Evolutionary conservation across 1,140 invertebrate species (phyloP).

Genomic region (Catajapyx aquilonaris): DNA sequence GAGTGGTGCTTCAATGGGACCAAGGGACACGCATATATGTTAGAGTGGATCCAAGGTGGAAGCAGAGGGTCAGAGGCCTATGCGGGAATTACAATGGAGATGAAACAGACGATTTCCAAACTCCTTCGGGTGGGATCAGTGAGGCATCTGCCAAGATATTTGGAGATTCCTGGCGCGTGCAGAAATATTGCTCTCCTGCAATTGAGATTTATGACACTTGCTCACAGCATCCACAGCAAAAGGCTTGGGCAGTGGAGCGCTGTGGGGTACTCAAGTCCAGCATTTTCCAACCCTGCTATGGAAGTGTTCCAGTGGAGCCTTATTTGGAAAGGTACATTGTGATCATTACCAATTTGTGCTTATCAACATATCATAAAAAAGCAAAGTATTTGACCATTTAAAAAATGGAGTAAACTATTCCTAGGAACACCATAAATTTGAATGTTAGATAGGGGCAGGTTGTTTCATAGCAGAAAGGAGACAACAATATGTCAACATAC

Average conservation of each 20-base stretch:
- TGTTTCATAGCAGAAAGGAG: too few species aligned
- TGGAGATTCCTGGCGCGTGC: constrained; percentile 69
- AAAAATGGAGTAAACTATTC: too few species aligned
- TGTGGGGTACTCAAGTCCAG: constrained; percentile 50
- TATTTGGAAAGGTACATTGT: constrained; percentile 34
- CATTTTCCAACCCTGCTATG: constrained; percentile 53
- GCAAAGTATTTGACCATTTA: too few species aligned
- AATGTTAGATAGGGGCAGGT: too few species aligned
- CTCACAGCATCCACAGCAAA: constrained; percentile 41
- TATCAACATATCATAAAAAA: too few species aligned
- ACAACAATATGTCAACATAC: too few species aligned
- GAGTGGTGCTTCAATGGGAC: constrained; percentile 69
- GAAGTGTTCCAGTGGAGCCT: constrained; percentile 44
- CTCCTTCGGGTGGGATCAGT: constrained; percentile 44
- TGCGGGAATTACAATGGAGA: constrained; percentile 83
- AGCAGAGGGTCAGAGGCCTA: constrained; percentile 36
- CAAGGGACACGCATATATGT: constrained; percentile 60
- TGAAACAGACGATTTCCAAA: constrained; percentile 57
- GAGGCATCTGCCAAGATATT: constrained; percentile 52
- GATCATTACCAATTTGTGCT: too few species aligned
- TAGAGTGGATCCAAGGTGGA: constrained; percentile 48
- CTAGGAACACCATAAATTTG: too few species aligned
- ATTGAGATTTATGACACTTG: constrained; percentile 40
- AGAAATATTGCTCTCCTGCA: constrained; percentile 42
- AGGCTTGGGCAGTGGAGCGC: constrained; percentile 49